Base-by-base conservation (phyloP, 2,113 vertebrate genomes). In the Porphyrio hochstetteri region DNA sequence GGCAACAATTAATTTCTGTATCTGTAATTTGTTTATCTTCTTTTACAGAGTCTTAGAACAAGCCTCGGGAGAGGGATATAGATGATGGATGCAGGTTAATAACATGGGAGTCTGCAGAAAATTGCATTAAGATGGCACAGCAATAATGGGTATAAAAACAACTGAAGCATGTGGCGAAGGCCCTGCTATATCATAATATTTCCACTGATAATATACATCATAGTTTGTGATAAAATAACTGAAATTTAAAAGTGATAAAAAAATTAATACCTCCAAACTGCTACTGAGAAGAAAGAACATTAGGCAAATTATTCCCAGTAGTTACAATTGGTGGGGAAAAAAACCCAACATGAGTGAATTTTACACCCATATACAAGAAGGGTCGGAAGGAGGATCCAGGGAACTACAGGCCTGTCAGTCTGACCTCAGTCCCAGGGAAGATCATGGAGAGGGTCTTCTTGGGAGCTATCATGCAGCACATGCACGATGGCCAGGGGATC, bases 1-100 rank as follows among this genome's bases (percentile, higher is more conserved):
- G 40, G 56, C 46, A 90, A 76, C 77, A 93, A 91, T 96, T 96
- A 96, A 92, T 96, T 95, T 36, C 61, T 55, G 9, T 79, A 72
- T 90, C 80, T 94, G n/a, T 88, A 94, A 94, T 95, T 93, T 88
- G 76, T 94, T 93, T 97, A 94, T 88, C 77, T 89, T 86, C 64
- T 93, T 91, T 72, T 81, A 57, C 68, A 84, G 61, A 57, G 44
- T 89, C 86, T 92, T 88, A 85, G 38, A 91, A 93, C 25, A 87
- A 91, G 82, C 77, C 95, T 94, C 65, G 0, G 57, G 93, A 94
- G 95, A 91, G 44, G 63, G 31, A 94, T 96, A 93, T 72, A 93
- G 91, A 81, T 95, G 95, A 97, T 93, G 70, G 96, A 96, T 94
- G 88, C 86, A 79, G 80, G 92, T 92, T 97, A 96, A 96, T 96